These are phyloP conservation scores for Benitochromis conjunctus DNA, from an alignment of 2,113 vertebrate genomes.

Conservation along the genomic window DNA sequence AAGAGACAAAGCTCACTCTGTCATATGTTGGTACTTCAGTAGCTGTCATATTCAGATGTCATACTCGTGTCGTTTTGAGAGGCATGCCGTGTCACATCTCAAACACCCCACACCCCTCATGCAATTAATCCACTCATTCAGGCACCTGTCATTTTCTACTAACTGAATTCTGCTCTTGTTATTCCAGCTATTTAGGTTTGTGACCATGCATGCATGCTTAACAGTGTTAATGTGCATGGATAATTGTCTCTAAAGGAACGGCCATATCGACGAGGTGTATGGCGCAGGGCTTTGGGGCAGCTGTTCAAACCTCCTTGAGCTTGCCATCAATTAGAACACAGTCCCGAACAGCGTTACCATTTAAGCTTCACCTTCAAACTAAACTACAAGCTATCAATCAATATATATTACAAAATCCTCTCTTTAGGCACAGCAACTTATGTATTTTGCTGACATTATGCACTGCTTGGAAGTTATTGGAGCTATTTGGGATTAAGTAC, in stretches of 20 bases:
- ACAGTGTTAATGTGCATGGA: constrained; percentile 18
- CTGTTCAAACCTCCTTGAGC: constrained; percentile 53
- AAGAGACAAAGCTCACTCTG: not conserved
- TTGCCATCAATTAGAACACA: constrained; percentile 53
- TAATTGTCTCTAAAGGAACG: constrained; percentile 52
- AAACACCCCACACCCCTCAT: constrained; percentile 24
- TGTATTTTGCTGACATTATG: constrained; percentile 45
- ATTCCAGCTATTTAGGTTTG: constrained; percentile 23
- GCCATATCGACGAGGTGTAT: constrained; percentile 12
- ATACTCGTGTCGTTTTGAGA: constrained; percentile 3
- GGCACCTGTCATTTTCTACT: constrained; percentile 20
- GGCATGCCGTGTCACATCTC: constrained; percentile 23
- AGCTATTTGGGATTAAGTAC: constrained; percentile 64
- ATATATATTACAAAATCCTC: constrained; percentile 40
- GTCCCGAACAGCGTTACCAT: constrained; percentile 18
- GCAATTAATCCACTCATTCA: constrained; percentile 58
- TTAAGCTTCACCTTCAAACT: constrained; percentile 61
- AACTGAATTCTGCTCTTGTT: constrained; percentile 35
- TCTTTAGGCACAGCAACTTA: constrained; percentile 25
- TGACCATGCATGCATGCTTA: constrained; percentile 34
- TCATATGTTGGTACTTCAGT: not conserved
- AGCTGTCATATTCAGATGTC: constrained; percentile 28
- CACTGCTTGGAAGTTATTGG: constrained; percentile 40
- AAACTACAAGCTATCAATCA: constrained; percentile 51
- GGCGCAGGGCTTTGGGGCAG: constrained; percentile 15